Evolutionary conservation across 2,888 invertebrate genomes (phyloP), one percentile per base, ranked within the genome.

Genomic region (Philhelius pedissequus): DNA sequence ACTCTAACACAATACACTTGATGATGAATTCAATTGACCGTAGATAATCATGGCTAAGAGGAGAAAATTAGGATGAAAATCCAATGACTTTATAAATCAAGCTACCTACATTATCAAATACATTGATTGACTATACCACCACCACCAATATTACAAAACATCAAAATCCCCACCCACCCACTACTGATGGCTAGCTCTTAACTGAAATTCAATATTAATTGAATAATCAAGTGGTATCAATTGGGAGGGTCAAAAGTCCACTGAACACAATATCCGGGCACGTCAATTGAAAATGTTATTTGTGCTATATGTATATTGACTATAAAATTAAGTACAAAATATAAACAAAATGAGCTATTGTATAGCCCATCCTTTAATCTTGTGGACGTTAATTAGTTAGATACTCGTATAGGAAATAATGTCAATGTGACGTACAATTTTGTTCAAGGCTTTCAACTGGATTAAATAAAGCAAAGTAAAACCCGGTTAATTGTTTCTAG

Each of bases 151-250:
- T 48, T 2, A 48, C 48, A 45, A 20, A 45, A 45, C 45, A 43
- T 18, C 20, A n/a, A 22, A 48, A 22, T 48, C 45, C 45, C 13
- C 45, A 18, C 11, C 11, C 18, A 18, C 43, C 11, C 13, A 35
- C 13, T 13, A 5, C n/a, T 38, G 6, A 2, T 35, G 1, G 3
- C 20, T 15, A 27, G n/a, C 4, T 27, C 64, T 48, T 56, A 27
- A 32, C 66, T 11, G 40, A 50, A 76, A 75, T 76, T 54, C 70
- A 76, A 81, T 76, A 76, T 81, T 81, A 76, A 81, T 81, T 81
- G 80, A 81, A 81, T 81, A 75, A 75, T 75, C 75, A 69, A 75
- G 76, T 80, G 69, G 56, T 5, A 54, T 54, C 52, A 6, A 40
- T 6, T 3, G 18, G 30, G 25, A 56, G 32, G 56, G 32, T 35